Percentiles rank a stretch among this genome's conserved stretches.
These are phyloP conservation scores for Agrotis puta DNA, from an alignment of 2,888 invertebrate species.

Conservation along the genomic window DNA sequence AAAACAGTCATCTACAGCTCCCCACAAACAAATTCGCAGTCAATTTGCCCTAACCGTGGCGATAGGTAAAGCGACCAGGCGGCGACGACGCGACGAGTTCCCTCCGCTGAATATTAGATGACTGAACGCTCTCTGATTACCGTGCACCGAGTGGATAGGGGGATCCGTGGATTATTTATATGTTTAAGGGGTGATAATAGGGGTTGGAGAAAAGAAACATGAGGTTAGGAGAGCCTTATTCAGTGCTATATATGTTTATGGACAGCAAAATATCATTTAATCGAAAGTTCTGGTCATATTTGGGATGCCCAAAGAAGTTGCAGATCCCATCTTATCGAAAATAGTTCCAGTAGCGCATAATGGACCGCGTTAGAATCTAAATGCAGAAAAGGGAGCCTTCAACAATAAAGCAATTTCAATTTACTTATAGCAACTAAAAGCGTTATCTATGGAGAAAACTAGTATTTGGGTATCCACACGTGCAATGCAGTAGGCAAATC, in stretches of 20 bases:
- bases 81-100: conserved; percentile 36
- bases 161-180: conserved; percentile 38
- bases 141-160: conserved; percentile 25
- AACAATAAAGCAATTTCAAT: too few relatives aligned
- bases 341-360: too few relatives aligned
- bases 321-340: too few relatives aligned
- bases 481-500: neutral
- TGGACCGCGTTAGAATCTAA: too few relatives aligned
- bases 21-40: conserved; percentile 20
- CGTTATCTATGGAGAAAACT: neutral
- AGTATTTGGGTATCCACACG: neutral
- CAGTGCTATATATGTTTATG: too few relatives aligned
- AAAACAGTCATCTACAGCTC: neutral
- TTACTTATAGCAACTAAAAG: neutral
- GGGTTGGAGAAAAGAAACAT: conserved; percentile 11
- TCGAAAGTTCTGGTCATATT: too few relatives aligned
- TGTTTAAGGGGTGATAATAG: conserved; percentile 5
- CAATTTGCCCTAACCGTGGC: conserved; percentile 12
- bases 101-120: conserved; percentile 57
- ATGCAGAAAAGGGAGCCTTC: too few relatives aligned
- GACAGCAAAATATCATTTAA: too few relatives aligned
- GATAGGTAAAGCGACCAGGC: conserved; percentile 25
- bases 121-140: conserved; percentile 50
- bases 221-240: neutral
- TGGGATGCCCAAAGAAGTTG: too few relatives aligned